These are phyloP conservation scores for Pyrgilauda ruficollis DNA, from an alignment of 2,113 vertebrate genomes.

Conservation along the genomic window DNA sequence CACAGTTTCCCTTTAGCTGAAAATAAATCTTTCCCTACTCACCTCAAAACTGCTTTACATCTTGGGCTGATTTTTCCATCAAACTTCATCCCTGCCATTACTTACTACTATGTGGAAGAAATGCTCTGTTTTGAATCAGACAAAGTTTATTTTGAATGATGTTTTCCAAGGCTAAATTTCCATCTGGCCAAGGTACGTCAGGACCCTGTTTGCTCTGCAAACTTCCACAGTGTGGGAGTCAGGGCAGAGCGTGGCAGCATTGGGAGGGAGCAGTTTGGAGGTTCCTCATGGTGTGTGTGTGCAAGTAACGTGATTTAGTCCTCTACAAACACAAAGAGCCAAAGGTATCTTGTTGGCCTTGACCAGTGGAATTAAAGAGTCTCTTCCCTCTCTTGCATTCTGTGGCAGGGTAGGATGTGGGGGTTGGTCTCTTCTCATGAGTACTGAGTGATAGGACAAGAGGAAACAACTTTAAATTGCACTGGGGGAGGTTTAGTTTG, in stretches of 20 bases:
- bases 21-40: not conserved
- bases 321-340: not conserved
- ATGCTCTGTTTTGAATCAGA: not conserved
- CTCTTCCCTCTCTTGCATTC: not conserved
- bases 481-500: not conserved
- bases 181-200: not conserved
- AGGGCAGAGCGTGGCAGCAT: accelerated
- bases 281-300: not conserved
- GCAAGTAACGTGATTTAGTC: not conserved
- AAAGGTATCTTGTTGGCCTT: not conserved
- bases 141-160: not conserved
- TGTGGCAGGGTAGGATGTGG: not conserved
- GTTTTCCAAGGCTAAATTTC: not conserved
- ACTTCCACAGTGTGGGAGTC: not conserved
- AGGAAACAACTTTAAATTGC: not conserved
- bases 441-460: not conserved
- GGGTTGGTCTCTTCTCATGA: accelerated
- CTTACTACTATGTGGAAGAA: not conserved
- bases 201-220: conserved; percentile 19
- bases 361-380: not conserved
- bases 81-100: not conserved
- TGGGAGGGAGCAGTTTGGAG: not conserved
- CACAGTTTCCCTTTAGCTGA: not conserved
- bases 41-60: not conserved
- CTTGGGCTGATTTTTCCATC: not conserved